phyloP scores from a whole-genome alignment of 2,888 invertebrate genomes.

The Adela reaumurella region DNA sequence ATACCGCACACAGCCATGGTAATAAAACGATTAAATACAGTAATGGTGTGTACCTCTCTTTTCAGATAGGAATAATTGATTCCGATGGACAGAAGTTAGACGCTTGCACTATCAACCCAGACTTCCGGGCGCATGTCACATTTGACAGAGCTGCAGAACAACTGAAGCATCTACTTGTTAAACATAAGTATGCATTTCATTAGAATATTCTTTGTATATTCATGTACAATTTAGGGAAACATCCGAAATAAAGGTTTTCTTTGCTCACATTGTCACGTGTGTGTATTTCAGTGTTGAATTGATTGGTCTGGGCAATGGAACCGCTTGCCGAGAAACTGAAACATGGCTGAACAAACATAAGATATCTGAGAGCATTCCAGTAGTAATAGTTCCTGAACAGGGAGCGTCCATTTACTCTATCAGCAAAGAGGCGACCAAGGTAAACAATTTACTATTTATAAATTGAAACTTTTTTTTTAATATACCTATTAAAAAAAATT shows the following conservation, averaged over 20 bases:
- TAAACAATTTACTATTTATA: slow-evolving; percentile 13
- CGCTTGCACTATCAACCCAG: slow-evolving; percentile 66
- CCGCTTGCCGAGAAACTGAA: slow-evolving; percentile 87
- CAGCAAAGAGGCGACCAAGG: slow-evolving; percentile 73
- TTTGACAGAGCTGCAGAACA: slow-evolving; percentile 36
- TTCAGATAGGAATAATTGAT: slow-evolving; percentile 67
- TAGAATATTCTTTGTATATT: background rate
- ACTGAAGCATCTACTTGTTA: slow-evolving; percentile 51
- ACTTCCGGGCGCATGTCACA: slow-evolving; percentile 32
- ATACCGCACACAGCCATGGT: too few relatives aligned
- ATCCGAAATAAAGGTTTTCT: too few relatives aligned
- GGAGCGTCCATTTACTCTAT: slow-evolving; percentile 93
- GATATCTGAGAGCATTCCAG: slow-evolving; percentile 56
- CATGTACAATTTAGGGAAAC: too few relatives aligned
- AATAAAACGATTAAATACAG: too few relatives aligned
- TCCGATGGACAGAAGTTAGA: slow-evolving; percentile 67
- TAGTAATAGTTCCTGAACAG: slow-evolving; percentile 84
- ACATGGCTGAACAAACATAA: slow-evolving; percentile 59
- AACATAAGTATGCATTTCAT: slow-evolving; percentile 46
- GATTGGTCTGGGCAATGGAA: slow-evolving; percentile 90
- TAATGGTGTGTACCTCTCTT: too few relatives aligned
- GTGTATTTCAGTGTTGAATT: slow-evolving; percentile 61
- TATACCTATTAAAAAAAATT: too few relatives aligned
- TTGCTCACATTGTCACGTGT: too few relatives aligned
- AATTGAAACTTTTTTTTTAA: background rate